These are phyloP conservation scores for Candoia aspera DNA, from an alignment of 2,113 vertebrate genomes.

Conservation along the genomic window DNA sequence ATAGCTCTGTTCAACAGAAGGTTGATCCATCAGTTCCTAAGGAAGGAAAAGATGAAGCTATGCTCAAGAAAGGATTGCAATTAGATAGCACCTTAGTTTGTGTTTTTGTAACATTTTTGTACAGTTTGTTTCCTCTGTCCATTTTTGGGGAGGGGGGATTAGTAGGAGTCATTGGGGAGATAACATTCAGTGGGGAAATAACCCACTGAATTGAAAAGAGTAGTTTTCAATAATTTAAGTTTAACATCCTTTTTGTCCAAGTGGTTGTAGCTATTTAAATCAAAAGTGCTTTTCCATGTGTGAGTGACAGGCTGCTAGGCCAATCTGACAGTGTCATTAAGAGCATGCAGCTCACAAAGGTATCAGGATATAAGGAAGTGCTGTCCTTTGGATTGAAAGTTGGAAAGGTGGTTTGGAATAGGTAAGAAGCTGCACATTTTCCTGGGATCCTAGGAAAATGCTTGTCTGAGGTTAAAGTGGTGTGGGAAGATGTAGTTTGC, in stretches of 20 bases:
- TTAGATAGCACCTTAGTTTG: not conserved
- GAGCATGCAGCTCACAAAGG: not conserved
- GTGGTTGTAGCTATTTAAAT: not conserved
- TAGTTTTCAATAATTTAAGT: not conserved
- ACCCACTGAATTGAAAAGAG: not conserved
- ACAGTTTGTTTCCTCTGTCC: not conserved
- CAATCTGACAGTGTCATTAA: not conserved
- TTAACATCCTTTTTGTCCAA: not conserved
- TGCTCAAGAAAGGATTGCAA: not conserved
- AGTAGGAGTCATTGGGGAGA: not conserved
- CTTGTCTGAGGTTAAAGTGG: not conserved
- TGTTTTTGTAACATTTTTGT: not conserved
- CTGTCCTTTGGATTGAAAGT: not conserved
- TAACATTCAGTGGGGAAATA: not conserved
- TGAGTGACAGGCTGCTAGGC: not conserved
- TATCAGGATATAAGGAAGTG: not conserved
- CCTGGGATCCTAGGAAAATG: not conserved
- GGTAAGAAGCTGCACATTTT: not conserved
- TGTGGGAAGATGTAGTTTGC: not conserved
- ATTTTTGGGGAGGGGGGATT: fast-evolving
- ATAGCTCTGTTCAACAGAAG: not conserved
- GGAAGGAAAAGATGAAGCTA: not conserved
- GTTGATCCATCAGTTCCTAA: not conserved
- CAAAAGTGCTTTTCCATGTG: not conserved
- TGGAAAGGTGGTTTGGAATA: not conserved